Evolutionary conservation across 2,888 invertebrate species (phyloP).

Genomic region (Deroplatys truncata): DNA sequence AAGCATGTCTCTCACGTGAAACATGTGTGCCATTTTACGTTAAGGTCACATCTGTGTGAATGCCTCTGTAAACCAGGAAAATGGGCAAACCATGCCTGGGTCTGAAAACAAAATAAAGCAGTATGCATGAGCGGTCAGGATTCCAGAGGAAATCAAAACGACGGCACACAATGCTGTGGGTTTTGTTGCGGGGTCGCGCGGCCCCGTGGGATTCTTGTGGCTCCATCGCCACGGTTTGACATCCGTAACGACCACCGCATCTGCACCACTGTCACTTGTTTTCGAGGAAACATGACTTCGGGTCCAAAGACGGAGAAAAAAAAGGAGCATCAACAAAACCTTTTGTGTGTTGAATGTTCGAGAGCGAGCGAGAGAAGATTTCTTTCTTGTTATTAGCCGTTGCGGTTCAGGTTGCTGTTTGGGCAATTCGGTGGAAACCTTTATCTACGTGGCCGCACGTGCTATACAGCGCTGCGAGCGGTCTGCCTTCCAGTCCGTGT

Average conservation of each 20-base stretch:
- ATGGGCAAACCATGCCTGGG: not conserved
- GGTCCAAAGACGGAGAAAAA: not conserved
- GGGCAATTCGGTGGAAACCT: not conserved
- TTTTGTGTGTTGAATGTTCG: not conserved
- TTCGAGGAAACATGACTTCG: conserved; percentile 15
- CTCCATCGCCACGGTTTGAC: not conserved
- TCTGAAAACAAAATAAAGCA: not conserved
- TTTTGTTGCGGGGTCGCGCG: not conserved
- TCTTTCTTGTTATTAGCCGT: not conserved
- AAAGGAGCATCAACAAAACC: not conserved
- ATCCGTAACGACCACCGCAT: not conserved
- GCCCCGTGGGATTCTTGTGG: not conserved
- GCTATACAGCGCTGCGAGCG: not conserved
- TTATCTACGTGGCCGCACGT: not conserved
- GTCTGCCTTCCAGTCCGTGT: not conserved
- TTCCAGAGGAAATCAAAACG: not conserved
- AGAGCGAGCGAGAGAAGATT: not conserved
- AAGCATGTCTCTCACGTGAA: no score
- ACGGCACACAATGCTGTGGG: not conserved
- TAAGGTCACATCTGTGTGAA: no score
- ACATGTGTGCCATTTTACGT: no score
- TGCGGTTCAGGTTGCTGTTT: not conserved
- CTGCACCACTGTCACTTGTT: not conserved
- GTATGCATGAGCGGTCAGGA: not conserved
- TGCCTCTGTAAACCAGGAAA: not conserved